Conservation (phyloP, 2,113 vertebrate genomes). For the Nycticorax nycticorax region DNA sequence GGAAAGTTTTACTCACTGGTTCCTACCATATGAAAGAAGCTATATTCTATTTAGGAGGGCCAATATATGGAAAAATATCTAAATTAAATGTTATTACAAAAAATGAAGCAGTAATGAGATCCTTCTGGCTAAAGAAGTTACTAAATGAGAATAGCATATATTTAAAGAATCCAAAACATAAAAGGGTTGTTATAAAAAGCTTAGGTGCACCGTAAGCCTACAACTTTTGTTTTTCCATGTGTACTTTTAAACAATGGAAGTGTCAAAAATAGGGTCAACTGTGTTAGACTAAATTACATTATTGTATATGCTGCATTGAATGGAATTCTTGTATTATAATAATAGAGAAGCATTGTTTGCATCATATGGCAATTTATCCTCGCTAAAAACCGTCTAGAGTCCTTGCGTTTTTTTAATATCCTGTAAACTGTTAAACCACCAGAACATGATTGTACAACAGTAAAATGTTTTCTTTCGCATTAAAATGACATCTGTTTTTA, state of each 20-base stretch:
- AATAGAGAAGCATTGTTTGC: constrained; percentile 77
- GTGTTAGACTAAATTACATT: constrained; percentile 80
- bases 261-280: constrained; percentile 82
- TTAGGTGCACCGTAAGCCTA: constrained; percentile 84
- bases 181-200: constrained; percentile 83
- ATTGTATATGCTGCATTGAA: constrained; percentile 75
- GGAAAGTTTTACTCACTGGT: constrained; percentile 79
- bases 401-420: constrained; percentile 74
- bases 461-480: constrained; percentile 78
- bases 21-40: constrained; percentile 83
- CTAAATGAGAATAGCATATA: constrained; percentile 87
- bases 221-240: constrained; percentile 78
- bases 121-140: constrained; percentile 86
- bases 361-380: constrained; percentile 83
- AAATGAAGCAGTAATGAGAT: constrained; percentile 90
- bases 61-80: constrained; percentile 87
- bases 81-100: constrained; percentile 93
- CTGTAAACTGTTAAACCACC: constrained; percentile 86
- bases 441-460: constrained; percentile 89
- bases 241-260: constrained; percentile 81
- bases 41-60: constrained; percentile 91
- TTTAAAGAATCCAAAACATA: constrained; percentile 81
- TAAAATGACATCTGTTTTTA: constrained; percentile 76
- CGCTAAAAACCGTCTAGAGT: constrained; percentile 77
- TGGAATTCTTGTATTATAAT: constrained; percentile 77